Conservation (phyloP, 2,797 vertebrate genomes). For the Acipenser transmontanus region DNA sequence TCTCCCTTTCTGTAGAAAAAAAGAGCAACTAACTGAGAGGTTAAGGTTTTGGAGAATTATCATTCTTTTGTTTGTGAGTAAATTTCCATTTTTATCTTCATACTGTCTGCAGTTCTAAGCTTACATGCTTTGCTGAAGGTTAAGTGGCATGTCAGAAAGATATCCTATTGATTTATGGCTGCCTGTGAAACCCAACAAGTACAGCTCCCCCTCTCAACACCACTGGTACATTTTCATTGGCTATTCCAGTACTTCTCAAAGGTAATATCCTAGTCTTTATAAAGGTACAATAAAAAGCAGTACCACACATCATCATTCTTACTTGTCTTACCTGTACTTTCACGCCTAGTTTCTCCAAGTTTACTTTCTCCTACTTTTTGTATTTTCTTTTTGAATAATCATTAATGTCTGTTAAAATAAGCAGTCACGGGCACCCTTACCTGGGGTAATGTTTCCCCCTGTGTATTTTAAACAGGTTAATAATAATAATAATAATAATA, state of each 20-base stretch:
- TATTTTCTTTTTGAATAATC: too few relatives aligned
- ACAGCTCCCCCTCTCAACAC: not conserved
- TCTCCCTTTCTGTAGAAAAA: not conserved
- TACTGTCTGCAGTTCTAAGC: conserved; percentile 37
- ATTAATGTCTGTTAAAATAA: too few relatives aligned
- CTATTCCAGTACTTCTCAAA: not conserved
- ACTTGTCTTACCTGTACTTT: too few relatives aligned
- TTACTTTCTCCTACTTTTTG: too few relatives aligned
- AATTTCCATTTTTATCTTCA: conserved; percentile 23
- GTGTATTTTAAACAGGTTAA: too few relatives aligned
- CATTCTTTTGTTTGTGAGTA: not conserved
- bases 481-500: too few relatives aligned
- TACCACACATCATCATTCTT: too few relatives aligned
- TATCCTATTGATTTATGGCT: conserved; percentile 46
- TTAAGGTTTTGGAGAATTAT: conserved; percentile 1
- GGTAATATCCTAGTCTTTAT: too few relatives aligned
- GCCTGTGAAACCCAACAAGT: conserved; percentile 20
- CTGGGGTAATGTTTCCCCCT: too few relatives aligned
- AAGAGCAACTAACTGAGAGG: not conserved
- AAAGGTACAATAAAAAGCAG: too few relatives aligned
- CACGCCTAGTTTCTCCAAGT: too few relatives aligned
- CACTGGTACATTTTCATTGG: conserved; percentile 1
- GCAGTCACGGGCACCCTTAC: too few relatives aligned
- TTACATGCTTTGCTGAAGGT: conserved; percentile 45
- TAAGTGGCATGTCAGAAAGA: conserved; percentile 54